Conservation (phyloP, 2,113 vertebrate species). For the Chloropsis cyanopogon region DNA sequence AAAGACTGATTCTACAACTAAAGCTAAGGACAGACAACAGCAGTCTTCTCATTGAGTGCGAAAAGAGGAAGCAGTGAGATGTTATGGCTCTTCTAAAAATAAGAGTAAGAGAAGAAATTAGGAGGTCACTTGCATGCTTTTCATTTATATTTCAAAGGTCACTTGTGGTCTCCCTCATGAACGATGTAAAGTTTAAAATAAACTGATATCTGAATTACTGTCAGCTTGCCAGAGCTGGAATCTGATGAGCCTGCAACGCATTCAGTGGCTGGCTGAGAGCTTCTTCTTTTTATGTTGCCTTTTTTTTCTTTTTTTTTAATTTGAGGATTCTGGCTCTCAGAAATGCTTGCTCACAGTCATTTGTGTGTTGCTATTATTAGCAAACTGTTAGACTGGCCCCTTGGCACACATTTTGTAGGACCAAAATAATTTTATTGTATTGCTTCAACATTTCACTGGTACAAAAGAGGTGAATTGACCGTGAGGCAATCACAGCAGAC, state of each 20-base stretch:
- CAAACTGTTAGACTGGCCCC: not conserved
- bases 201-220: constrained; percentile 47
- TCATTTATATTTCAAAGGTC: constrained; percentile 62
- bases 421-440: constrained; percentile 18
- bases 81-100: not conserved
- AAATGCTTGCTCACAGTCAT: constrained; percentile 58
- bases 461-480: not conserved
- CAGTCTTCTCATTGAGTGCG: not conserved
- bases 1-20: not conserved
- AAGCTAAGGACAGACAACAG: not conserved
- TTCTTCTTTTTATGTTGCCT: not conserved
- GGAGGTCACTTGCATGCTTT: not conserved
- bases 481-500: not conserved
- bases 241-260: constrained; percentile 38
- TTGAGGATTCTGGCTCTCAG: constrained; percentile 26
- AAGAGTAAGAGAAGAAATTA: not conserved
- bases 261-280: not conserved
- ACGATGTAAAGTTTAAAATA: constrained; percentile 29
- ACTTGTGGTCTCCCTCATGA: not conserved
- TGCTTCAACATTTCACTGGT: not conserved
- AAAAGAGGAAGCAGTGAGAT: not conserved
- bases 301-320: not conserved
- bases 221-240: constrained; percentile 36
- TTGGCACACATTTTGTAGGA: constrained; percentile 2
- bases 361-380: constrained; percentile 23